Base-by-base conservation (phyloP, 2,797 vertebrate species). In the Gadopsis marmoratus region DNA sequence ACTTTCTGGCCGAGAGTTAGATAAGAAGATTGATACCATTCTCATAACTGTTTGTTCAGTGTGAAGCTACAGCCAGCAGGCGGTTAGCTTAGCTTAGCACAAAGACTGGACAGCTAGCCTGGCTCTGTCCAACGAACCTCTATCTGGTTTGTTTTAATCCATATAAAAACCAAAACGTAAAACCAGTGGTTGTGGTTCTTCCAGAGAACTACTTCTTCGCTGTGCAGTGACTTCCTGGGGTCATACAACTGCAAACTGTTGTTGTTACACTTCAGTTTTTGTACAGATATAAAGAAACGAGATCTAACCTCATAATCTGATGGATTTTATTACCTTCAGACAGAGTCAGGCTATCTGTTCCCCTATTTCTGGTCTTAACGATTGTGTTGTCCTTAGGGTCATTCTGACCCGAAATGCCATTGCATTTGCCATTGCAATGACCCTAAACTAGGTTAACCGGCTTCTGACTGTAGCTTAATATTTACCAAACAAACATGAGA, bases 61-160 rank as follows among this genome's bases (percentile, higher is more conserved):
- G 3, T 62, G 48, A 63, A 55, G 39, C 58, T 59, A 11, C 61
- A 72, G 33, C 51, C 33, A 60, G 53, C n/a, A 63, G 16, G 10
- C 5, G 2, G 11, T 67, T 69, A 29, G 16, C 37, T 31, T 50
- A 76, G 51, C 12, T 33, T 41, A 45, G 45, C 56, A 58, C 21
- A 68, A 59, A 75, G 48, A 65, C 13, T 29, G 14, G 35, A 53
- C 23, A 21, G 23, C n/a, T 26, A 43, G 35, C n/a, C 21, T 6
- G 19, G 0, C 31, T 41, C 33, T 63, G 4, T 45, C 45, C 2
- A 6, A 39, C 37, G 3, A 0, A 29, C 2, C 26, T 5, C 10
- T 35, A 29, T 51, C 9, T 59, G 2, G 9, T 54, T 62, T 31
- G 31, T 63, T 45, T 10, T 10, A 45, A 35, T 59, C 19, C 0